Evolutionary conservation across 2,888 invertebrate species (phyloP), one percentile per base, ranked within the genome.

Genomic region (Cephus spinipes): DNA sequence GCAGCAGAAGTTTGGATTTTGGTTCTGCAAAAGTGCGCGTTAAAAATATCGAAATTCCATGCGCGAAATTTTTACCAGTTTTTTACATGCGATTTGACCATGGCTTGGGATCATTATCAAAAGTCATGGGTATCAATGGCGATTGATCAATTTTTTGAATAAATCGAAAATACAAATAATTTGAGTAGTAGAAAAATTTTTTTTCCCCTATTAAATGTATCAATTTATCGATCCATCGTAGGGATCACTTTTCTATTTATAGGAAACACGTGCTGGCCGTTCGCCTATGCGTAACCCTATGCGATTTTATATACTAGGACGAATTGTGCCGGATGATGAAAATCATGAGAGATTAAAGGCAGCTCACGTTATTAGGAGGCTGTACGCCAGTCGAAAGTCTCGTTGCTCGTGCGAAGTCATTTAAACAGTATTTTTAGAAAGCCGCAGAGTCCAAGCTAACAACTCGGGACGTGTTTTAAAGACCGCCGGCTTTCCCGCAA

Each of bases 351-450:
- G 23, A 9, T 55, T 55, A 55, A 55, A 55, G 23, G 55, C 23
- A 23, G 55, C 15, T 2, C 23, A 23, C 23, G 55, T 55, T 55
- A 55, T 55, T 55, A 15, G 55, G 23, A 55, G 55, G 23, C 55
- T 55, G 23, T 55, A 55, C 55, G 55, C 55, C 55, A 23, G 55
- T 55, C 71, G 71, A 31, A 23, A 31, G 71, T 71, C 71, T 71
- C 71, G 71, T 76, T 74, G 76, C 76, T 79, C 76, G 79, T 81
- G 80, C 82, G 82, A 80, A 85, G 85, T 86, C 85, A 84, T 87
- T 87, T 86, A 82, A 84, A 85, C 79, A 77, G 79, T 89, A 89
- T 89, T 89, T 89, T 89, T 89, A 88, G 88, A 84, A 81, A 81
- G 83, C 86, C 87, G 85, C 87, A 86, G 84, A 85, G 84, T 85